Evolutionary conservation across 2,797 vertebrate genomes (phyloP), one percentile per base, ranked within the genome.

Genomic region (Tarsius wallacei): DNA sequence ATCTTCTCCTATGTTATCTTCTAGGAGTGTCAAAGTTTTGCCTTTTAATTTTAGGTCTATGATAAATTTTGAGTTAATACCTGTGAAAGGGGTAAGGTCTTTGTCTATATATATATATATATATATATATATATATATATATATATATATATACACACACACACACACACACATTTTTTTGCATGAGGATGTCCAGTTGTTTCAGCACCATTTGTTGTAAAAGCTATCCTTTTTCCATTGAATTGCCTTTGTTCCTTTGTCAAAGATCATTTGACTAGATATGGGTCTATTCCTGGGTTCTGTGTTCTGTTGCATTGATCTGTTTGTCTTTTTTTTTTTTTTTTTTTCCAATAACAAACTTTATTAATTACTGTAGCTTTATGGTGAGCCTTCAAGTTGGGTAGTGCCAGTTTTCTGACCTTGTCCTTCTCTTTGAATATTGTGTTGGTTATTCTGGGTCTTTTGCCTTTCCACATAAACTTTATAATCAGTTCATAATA

Each of bases 381-480:
- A 90, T 70, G 61, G 22, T 47, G 33, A 57, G 22, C 42, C 49
- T 19, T 94, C 53, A 85, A 86, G n/a, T 94, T 78, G 53, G 19
- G 13, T 78, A 61, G 13, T 90, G 19, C 80, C 19, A 51, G 26
- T 85, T 22, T 16, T 93, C 16, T 93, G 33, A n/a, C 36, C 55
- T 68, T 51, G 51, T 59, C 66, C 24, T 66, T 93, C 19, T 84
- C 24, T 49, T 77, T 70, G 64, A 91, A 21, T 47, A 55, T 57
- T 84, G 42, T 59, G 24, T 91, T 85, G 49, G 47, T 4, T 36
- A 59, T 47, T 85, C 28, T 59, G 49, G n/a, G 42, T 53, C 42
- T 78, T 85, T 93, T 85, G n/a, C 42, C 26, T 90, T 66, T 77
- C 61, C 53, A 49, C 28, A 59, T 77, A 59, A 84, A 77, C 24